Evolutionary conservation across 2,888 invertebrate genomes (phyloP), one percentile per base, ranked within the genome.

Genomic region (Ormia ochracea): DNA sequence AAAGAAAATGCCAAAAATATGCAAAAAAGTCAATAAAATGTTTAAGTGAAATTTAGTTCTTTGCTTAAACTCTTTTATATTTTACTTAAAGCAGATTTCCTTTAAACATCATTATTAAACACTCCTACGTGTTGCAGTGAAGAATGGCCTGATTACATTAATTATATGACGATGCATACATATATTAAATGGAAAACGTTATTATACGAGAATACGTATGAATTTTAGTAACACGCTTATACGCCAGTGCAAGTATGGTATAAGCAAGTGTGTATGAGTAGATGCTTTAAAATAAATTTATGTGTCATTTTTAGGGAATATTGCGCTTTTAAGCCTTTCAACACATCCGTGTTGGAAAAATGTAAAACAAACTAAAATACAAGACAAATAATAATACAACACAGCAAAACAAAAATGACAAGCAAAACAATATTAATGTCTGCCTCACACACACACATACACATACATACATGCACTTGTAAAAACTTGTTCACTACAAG

Each of bases 331-430:
- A 74, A 75, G 59, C 23, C 31, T 59, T 48, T 75, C 65, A 75
- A 66, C 70, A 75, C 66, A 66, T 33, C 54, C 43, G 61, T 75
- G 59, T 69, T 54, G 63, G 14, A 69, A 65, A 58, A 52, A 70
- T 79, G 74, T 75, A 70, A 23, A 70, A 75, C 70, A 79, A 66
- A 61, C 70, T 70, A 75, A 70, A 61, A 43, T 45, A 75, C 79
- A 79, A 58, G 65, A 75, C 79, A 65, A 70, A 79, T 70, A 79
- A 79, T 68, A 50, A 38, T 73, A 56, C 73, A 73, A 65, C 56
- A 73, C 12, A 70, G 54, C 41, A 66, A 54, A 50, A 38, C n/a
- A n/a, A 38, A 1, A 70, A 56, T 12, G 12, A 65, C 45, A 66
- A 61, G 19, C 38, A 54, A 17, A 59, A 69, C 28, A 58, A 56